Conservation (phyloP, 1,140 invertebrate species). For the Idris sp. region DNA sequence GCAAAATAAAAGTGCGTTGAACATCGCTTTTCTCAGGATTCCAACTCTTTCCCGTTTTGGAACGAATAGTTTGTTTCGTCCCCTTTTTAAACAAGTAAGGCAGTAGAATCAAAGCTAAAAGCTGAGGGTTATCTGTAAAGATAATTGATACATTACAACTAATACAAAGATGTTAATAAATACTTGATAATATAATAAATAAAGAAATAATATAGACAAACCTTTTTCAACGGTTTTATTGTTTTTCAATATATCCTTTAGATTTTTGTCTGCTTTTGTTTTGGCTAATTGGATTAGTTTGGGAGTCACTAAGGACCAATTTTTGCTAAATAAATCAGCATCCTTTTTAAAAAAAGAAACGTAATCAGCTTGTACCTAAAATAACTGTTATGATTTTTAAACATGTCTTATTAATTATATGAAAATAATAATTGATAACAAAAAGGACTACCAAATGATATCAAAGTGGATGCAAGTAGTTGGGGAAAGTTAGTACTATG, state of each 20-base stretch:
- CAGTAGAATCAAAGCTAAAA: slow-evolving; percentile 30
- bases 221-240: slow-evolving; percentile 20
- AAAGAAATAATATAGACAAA: slow-evolving; percentile 3
- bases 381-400: neutral
- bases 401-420: neutral
- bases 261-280: slow-evolving; percentile 21
- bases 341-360: slow-evolving; percentile 13
- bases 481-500: slow-evolving; percentile 4
- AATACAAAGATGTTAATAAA: too few relatives aligned
- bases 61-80: slow-evolving; percentile 30
- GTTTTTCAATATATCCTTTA: slow-evolving; percentile 21
- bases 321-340: slow-evolving; percentile 10
- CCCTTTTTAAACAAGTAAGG: slow-evolving; percentile 49
- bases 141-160: neutral
- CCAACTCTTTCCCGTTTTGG: slow-evolving; percentile 44
- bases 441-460: slow-evolving; percentile 10
- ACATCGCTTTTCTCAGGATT: slow-evolving; percentile 37
- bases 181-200: too few relatives aligned
- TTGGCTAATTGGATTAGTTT: slow-evolving; percentile 21
- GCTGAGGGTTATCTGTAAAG: slow-evolving; percentile 16
- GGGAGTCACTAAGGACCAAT: slow-evolving; percentile 4
- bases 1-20: slow-evolving; percentile 14
- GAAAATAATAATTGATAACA: slow-evolving; percentile 6
- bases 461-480: slow-evolving; percentile 7
- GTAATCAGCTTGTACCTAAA: slow-evolving; percentile 14